Base-by-base conservation (phyloP, 2,888 invertebrate species). In the Crepidodera aurea region DNA sequence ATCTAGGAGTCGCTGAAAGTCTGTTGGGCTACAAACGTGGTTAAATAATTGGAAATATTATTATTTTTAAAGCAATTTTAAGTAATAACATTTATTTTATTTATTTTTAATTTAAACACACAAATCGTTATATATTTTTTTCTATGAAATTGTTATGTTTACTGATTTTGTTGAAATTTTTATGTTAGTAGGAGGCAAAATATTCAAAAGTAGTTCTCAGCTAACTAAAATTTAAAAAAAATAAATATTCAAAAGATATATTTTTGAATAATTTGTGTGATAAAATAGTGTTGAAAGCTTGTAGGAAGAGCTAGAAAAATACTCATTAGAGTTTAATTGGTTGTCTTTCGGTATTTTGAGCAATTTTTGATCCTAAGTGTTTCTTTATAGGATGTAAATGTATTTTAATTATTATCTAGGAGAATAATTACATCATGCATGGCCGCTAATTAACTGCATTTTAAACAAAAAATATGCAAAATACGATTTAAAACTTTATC, bases 1-100 rank as follows among this genome's bases (percentile, higher is more conserved):
- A 91, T 83, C 84, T 99, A 67, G 99, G 99, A 19, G 94, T 98
- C 7, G 99, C 96, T 0, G 98, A 98, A 79, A 83, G 81, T 62
- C 73, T 92, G 7, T 73, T 92, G 65, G 89, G 90, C 6, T 66
- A 66, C 48, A 60, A 66, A 34, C 42, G 64, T 53, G 60, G 42
- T 34, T 68, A 64, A 68, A 48, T 29, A 16, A 55, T 51, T 40
- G 29, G 34, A 8, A 25, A 46, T 0, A 8, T 25, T 29, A 34
- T 18, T 46, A 50, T 34, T 13, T 55, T 51, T 60, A 57, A 62
- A 62, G 62, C 62, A 66, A 62, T 68, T 58, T 61, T 56, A 46
- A 60, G 60, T 60, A 62, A 62, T 66, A 63, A 65, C 34, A 39
- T 34, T 19, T 29, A 40, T 25, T 27, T 39, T 57, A 48, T 57